phyloP scores from a whole-genome alignment of 2,888 invertebrate genomes.

The Troides helena region DNA sequence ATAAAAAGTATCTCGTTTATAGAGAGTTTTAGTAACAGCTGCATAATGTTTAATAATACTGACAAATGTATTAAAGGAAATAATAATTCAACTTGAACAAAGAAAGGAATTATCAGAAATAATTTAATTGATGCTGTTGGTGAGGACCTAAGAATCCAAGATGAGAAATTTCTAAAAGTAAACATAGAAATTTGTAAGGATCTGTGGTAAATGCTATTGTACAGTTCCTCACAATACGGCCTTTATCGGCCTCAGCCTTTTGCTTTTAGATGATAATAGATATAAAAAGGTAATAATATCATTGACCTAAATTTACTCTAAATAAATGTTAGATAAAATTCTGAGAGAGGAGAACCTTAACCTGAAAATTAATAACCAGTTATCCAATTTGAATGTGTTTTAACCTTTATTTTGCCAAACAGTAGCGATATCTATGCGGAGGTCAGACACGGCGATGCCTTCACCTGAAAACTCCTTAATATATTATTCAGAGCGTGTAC shows the following conservation, averaged over 20 bases:
- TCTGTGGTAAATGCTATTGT: neutral
- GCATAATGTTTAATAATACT: too few relatives aligned
- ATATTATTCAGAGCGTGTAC: constrained; percentile 19
- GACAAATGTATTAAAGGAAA: too few relatives aligned
- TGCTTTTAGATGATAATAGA: neutral
- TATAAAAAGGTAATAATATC: neutral
- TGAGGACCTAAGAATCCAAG: too few relatives aligned
- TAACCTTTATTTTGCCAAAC: neutral
- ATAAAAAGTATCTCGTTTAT: too few relatives aligned
- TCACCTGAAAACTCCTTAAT: constrained; percentile 28
- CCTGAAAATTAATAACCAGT: neutral
- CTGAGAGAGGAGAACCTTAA: neutral
- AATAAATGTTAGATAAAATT: neutral
- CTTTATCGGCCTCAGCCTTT: neutral
- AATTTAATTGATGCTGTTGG: too few relatives aligned
- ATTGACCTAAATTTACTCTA: too few relatives aligned
- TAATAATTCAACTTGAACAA: too few relatives aligned
- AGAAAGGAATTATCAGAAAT: too few relatives aligned
- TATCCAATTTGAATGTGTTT: neutral
- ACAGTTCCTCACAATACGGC: neutral
- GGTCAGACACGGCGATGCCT: constrained; percentile 12
- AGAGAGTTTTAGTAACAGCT: too few relatives aligned
- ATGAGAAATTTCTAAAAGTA: too few relatives aligned
- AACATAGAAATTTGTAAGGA: too few relatives aligned
- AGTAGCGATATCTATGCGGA: neutral